These are phyloP conservation scores for Anguilla obscura DNA, from an alignment of 2,797 vertebrate genomes.

Conservation along the genomic window DNA sequence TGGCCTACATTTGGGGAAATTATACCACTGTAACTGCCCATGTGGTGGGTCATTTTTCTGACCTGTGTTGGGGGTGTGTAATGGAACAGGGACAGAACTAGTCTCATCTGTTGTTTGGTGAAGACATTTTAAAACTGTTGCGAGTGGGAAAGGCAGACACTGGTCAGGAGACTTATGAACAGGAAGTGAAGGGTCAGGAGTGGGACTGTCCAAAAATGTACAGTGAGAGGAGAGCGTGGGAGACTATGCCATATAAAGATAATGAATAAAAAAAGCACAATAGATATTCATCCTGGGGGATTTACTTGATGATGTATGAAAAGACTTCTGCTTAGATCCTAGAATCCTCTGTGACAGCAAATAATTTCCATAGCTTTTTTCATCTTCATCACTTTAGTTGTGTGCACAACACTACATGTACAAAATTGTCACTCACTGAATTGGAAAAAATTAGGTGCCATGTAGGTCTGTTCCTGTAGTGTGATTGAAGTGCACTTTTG, in stretches of 20 bases:
- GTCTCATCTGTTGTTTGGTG: background rate
- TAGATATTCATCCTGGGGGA: background rate
- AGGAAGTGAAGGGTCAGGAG: slow-evolving; percentile 3
- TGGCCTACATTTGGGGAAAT: background rate
- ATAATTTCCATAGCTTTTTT: background rate
- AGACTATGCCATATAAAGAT: background rate
- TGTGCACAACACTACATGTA: background rate
- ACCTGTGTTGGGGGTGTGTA: slow-evolving; percentile 18
- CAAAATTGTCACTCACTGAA: background rate
- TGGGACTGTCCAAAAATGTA: background rate
- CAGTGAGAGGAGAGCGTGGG: background rate
- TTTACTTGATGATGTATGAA: background rate
- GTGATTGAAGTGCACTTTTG: background rate
- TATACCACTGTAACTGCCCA: background rate
- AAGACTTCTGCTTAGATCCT: background rate
- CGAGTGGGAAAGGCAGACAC: background rate
- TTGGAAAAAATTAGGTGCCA: background rate
- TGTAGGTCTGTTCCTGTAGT: background rate
- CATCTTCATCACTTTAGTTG: background rate
- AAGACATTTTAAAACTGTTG: background rate
- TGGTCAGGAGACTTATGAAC: background rate
- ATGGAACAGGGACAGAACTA: background rate
- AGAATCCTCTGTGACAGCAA: background rate
- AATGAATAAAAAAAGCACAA: background rate
- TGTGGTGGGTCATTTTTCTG: background rate